Base-by-base conservation (phyloP, 2,888 invertebrate genomes). In the Xylota sylvarum region DNA sequence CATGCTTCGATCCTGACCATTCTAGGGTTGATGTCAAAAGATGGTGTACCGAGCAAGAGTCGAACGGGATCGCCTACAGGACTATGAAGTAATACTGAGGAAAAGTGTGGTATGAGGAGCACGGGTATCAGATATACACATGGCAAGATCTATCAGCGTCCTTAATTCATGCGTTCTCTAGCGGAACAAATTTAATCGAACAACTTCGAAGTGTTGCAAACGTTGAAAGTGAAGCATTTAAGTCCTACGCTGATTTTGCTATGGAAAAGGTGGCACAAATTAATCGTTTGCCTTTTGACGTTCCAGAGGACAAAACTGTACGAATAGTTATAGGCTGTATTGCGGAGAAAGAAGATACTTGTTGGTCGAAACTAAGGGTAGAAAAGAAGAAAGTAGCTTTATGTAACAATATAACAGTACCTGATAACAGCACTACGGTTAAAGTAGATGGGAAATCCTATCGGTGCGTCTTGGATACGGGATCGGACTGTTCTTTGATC, bases 1-100 rank as follows among this genome's bases (percentile, higher is more conserved):
- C 55, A 3, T 55, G 64, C 9, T 64, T 74, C 17, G 74, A 74
- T 10, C 74, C 55, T 19, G 74, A 74, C 30, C 74, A 74, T n/a
- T 74, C 64, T 6, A 62, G 74, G 14, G 55, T 74, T 5, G 62
- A 74, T 5, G 17, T 74, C 1, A 23, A 17, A 5, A 62, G 52
- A 37, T 74, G 64, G 74, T 43, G 55, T 76, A 67, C 27, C n/a
- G n/a, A n/a, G n/a, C n/a, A n/a, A n/a, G n/a, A n/a, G n/a, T n/a
- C n/a, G n/a, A n/a, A n/a, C n/a, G n/a, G n/a, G n/a, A n/a, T n/a
- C n/a, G n/a, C n/a, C n/a, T n/a, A n/a, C n/a, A n/a, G n/a, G n/a
- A n/a, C n/a, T n/a, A n/a, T n/a, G n/a, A n/a, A n/a, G n/a, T n/a
- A n/a, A n/a, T n/a, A n/a, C n/a, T n/a, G n/a, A n/a, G n/a, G n/a